These are phyloP conservation scores for Toxonevra muliebris DNA, from an alignment of 2,888 invertebrate genomes.

Conservation along the genomic window DNA sequence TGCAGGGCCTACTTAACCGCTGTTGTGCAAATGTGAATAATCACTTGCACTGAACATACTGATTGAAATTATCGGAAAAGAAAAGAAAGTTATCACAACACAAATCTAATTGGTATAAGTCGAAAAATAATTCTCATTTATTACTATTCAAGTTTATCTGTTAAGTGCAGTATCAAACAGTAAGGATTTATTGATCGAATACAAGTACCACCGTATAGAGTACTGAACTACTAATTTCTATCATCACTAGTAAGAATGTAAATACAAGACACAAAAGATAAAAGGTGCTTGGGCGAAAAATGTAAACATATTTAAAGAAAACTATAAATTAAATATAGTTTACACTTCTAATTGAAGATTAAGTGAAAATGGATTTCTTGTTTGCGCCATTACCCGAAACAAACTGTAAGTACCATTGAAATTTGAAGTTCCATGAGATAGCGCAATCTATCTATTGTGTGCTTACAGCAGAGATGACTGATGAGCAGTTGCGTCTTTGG, in stretches of 20 bases:
- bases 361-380: conserved; percentile 42
- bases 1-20: no score
- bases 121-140: no score
- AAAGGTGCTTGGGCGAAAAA: background rate
- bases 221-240: no score
- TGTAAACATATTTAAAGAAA: background rate
- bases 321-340: background rate
- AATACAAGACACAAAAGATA: background rate
- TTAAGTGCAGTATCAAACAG: no score
- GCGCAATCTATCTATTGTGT: background rate
- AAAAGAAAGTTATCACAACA: no score
- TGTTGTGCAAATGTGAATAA: no score
- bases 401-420: conserved; percentile 42
- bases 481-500: conserved; percentile 48
- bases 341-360: conserved; percentile 17
- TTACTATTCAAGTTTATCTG: no score
- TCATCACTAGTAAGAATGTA: background rate
- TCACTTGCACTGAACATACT: no score
- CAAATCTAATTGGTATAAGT: no score
- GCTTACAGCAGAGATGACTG: conserved; percentile 48
- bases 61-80: no score
- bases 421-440: background rate
- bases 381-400: conserved; percentile 43
- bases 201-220: no score
- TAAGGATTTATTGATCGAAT: no score